These are phyloP conservation scores for Nannospalax galili DNA, from an alignment of 2,113 vertebrate genomes.

Conservation along the genomic window DNA sequence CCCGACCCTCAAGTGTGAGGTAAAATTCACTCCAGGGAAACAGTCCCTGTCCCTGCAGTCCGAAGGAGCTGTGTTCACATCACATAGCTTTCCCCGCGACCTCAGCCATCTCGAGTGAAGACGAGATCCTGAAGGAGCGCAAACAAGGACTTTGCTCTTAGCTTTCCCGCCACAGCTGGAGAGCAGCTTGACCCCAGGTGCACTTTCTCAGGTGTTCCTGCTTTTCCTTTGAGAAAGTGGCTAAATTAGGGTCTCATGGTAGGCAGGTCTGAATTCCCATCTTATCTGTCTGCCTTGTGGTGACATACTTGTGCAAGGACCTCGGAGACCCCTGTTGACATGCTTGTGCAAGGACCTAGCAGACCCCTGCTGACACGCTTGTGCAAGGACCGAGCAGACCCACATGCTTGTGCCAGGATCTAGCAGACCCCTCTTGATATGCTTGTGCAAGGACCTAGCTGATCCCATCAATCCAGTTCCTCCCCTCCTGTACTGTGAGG, in stretches of 20 bases:
- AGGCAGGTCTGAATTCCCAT: no score
- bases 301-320: no score
- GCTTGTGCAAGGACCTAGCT: background rate
- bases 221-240: background rate
- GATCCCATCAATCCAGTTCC: background rate
- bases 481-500: no score
- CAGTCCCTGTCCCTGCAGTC: no score
- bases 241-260: background rate
- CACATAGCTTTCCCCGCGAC: no score
- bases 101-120: background rate
- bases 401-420: no score
- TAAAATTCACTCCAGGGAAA: rapidly evolving
- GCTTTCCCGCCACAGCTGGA: no score
- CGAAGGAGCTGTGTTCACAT: no score
- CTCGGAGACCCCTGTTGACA: background rate
- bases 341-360: background rate
- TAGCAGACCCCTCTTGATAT: background rate
- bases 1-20: rapidly evolving
- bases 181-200: background rate
- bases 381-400: no score
- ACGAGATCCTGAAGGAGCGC: background rate
- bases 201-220: background rate
- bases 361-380: no score
- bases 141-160: no score
- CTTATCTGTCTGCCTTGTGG: no score